Percentiles rank a stretch among this genome's conserved stretches.
phyloP scores from a whole-genome alignment of 1,140 invertebrate genomes.

The Caerostris extrusa region DNA sequence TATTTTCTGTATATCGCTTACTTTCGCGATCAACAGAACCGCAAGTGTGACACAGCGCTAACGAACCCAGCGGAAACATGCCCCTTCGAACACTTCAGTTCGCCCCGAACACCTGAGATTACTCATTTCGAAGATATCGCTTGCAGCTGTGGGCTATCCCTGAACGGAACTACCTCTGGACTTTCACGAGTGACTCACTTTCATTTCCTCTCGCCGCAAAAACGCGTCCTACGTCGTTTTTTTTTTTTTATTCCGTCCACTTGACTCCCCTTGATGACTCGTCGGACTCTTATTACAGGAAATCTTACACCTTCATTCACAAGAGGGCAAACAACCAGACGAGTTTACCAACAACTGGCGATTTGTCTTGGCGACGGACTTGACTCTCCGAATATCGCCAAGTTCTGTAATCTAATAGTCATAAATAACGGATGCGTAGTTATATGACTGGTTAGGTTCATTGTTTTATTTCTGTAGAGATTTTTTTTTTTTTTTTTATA shows the following conservation, averaged over 20 bases:
- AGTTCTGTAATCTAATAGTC: background rate
- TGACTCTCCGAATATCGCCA: background rate
- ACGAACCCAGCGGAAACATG: background rate
- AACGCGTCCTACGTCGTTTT: constrained; percentile 20
- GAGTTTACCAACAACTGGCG: background rate
- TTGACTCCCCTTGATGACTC: background rate
- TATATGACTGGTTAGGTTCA: background rate
- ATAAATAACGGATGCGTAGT: constrained; percentile 25
- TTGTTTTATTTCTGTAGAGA: background rate
- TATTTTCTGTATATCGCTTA: background rate
- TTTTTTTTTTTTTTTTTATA: background rate
- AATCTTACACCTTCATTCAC: constrained; percentile 14
- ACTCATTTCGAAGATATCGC: constrained; percentile 13
- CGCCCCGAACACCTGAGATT: constrained; percentile 22
- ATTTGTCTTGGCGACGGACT: background rate
- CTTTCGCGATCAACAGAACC: background rate
- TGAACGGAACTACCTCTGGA: constrained; percentile 15
- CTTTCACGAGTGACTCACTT: background rate
- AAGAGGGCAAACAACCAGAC: constrained; percentile 26
- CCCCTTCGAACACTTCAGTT: background rate
- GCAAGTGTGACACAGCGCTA: constrained; percentile 4
- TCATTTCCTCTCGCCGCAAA: constrained; percentile 3
- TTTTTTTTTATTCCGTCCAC: background rate
- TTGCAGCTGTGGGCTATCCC: constrained; percentile 14
- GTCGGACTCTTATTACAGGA: background rate